Evolutionary conservation across 2,797 vertebrate genomes (phyloP).

Genomic region (Uromys caudimaculatus): DNA sequence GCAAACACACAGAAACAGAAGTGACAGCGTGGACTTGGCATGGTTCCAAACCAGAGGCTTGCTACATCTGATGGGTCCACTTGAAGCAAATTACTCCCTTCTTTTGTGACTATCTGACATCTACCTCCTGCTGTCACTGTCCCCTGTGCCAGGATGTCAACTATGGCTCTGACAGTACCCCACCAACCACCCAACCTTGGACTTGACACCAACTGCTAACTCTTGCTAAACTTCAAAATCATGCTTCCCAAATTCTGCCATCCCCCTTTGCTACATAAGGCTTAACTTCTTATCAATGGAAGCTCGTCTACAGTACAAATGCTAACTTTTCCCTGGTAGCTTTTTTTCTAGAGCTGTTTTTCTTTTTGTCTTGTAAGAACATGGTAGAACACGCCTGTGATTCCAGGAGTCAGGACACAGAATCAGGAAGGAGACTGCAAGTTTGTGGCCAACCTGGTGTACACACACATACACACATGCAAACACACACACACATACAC

Average conservation of each 20-base stretch:
- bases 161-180: not conserved
- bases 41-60: not conserved
- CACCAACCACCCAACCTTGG: not conserved
- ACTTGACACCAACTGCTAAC: not conserved
- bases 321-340: not conserved
- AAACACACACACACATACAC: not conserved
- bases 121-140: not conserved
- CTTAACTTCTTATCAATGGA: not conserved
- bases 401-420: not conserved
- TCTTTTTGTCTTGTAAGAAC: not conserved
- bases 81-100: not conserved
- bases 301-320: not conserved
- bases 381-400: not conserved
- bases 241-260: not conserved
- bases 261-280: not conserved
- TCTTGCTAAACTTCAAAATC: not conserved
- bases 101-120: not conserved
- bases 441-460: not conserved
- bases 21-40: not conserved
- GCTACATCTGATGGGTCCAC: not conserved
- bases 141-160: not conserved
- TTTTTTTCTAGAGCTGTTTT: not conserved
- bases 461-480: not conserved
- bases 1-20: not conserved
- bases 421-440: not conserved